Base-by-base conservation (phyloP, 2,888 invertebrate genomes). In the Leptarthrus brevirostris region DNA sequence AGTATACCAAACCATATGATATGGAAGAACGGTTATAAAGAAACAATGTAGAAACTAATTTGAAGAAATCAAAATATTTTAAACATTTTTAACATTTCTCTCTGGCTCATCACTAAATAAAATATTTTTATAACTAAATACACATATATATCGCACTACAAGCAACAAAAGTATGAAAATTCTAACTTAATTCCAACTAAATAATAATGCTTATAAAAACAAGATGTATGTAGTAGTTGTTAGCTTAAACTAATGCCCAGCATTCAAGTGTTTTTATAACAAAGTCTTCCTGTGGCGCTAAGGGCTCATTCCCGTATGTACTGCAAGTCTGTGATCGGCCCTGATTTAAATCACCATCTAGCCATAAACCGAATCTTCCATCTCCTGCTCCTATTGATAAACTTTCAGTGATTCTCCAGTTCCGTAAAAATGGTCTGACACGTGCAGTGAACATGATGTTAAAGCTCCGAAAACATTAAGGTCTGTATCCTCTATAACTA, bases 301-400 rank as follows among this genome's bases (percentile, higher is more conserved):
- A 89, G 54, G 96, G 92, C 83, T 97, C 96, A 87, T 98, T 99
- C 82, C 94, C 93, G 87, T 96, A 99, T 58, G 99, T 99, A 85
- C 93, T 93, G 89, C 98, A 99, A 78, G 92, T 89, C 86, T 97
- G 95, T 72, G 96, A 96, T 83, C 97, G 91, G 22, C 98, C 98
- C 86, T 96, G 92, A 87, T 97, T 96, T 79, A 99, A 89, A 86
- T 98, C 98, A 75, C 96, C 96, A 86, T 99, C 98, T 82, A 99
- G 87, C 98, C 98, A 98, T 78, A 99, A 88, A 10, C 99, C 99
- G 87, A 97, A 97, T 84, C 95, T 94, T 77, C 98, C 98, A 85
- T 82, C 97, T 96, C 12, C 98, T 98, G n/a, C 97, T 96, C 99
- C 99, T 99, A 82, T 93, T 93, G 89, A 93, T n/a, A 99, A 76